Evolutionary conservation across 2,888 invertebrate species (phyloP).

Genomic region (Marronus borbonicus): DNA sequence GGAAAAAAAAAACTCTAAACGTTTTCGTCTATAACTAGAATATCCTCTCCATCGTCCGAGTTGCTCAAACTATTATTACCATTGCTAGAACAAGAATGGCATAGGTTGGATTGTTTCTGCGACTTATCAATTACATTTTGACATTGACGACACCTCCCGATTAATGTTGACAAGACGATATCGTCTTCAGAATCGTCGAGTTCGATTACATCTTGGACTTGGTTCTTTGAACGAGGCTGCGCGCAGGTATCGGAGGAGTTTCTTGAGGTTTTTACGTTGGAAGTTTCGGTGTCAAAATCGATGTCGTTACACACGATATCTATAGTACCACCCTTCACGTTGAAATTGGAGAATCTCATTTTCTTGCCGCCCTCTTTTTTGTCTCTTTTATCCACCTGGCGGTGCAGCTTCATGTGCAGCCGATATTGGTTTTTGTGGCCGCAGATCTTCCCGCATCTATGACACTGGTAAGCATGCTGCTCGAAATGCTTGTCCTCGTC

Average conservation of each 20-base stretch:
- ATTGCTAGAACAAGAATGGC: not conserved
- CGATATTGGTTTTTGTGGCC: conserved; percentile 11
- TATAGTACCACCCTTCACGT: conserved; percentile 6
- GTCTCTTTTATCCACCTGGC: not conserved
- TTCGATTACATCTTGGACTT: conserved; percentile 25
- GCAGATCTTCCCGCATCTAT: conserved; percentile 13
- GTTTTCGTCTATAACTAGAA: conserved; percentile 15
- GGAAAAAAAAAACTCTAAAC: not conserved
- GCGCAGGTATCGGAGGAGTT: not conserved
- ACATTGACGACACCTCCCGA: not conserved
- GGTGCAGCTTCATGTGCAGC: conserved; percentile 20
- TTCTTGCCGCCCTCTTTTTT: not conserved
- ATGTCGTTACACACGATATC: conserved; percentile 47
- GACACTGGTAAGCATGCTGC: conserved; percentile 1
- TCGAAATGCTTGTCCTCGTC: not conserved
- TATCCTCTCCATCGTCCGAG: conserved; percentile 8
- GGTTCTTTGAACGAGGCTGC: not conserved
- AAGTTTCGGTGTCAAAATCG: conserved; percentile 24
- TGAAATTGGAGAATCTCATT: too few relatives aligned
- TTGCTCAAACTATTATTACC: not conserved
- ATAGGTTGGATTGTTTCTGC: not conserved
- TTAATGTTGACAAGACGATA: not conserved
- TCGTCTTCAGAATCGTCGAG: conserved; percentile 42
- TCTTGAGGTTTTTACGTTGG: not conserved
- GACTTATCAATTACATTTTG: too few relatives aligned